Conservation (phyloP, 2,113 vertebrate genomes). For the Thamnaconus septentrionalis region DNA sequence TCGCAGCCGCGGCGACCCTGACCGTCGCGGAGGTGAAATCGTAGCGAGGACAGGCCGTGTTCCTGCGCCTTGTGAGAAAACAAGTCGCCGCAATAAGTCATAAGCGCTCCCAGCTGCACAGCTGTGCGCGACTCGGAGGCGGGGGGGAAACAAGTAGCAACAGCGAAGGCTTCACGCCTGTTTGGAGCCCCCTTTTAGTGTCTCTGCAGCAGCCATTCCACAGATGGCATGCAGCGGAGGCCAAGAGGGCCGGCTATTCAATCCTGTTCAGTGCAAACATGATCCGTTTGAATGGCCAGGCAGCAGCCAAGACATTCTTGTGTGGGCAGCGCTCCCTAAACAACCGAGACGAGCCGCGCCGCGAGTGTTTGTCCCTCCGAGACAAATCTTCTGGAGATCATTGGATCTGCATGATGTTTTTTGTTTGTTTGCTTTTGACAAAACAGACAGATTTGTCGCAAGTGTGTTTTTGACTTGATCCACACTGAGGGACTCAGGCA, state of each 20-base stretch:
- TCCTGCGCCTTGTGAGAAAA: no score
- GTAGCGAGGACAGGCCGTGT: no score
- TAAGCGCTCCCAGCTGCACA: conserved; percentile 35
- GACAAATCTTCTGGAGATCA: conserved; percentile 31
- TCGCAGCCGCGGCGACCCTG: conserved; percentile 36
- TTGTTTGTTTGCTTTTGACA: no score
- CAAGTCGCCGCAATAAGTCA: background rate
- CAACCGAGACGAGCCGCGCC: conserved; percentile 54
- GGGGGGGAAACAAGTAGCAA: conserved; percentile 9
- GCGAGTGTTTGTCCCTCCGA: conserved; percentile 51
- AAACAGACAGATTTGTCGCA: no score
- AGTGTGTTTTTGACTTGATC: no score
- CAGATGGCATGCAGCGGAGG: conserved; percentile 59
- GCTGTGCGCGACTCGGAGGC: conserved; percentile 8
- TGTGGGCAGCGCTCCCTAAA: conserved; percentile 66
- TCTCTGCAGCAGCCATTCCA: conserved; percentile 57
- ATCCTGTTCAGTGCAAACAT: conserved; percentile 67
- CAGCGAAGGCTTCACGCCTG: conserved; percentile 43
- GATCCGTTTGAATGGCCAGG: conserved; percentile 63
- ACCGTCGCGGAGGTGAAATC: conserved; percentile 2
- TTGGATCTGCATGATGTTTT: background rate
- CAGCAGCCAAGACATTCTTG: conserved; percentile 66
- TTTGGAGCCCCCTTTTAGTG: conserved; percentile 29
- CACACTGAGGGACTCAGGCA: no score
- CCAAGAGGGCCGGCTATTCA: conserved; percentile 50